phyloP scores from a whole-genome alignment of 2,797 vertebrate genomes.

The Catostomus latipinnis region DNA sequence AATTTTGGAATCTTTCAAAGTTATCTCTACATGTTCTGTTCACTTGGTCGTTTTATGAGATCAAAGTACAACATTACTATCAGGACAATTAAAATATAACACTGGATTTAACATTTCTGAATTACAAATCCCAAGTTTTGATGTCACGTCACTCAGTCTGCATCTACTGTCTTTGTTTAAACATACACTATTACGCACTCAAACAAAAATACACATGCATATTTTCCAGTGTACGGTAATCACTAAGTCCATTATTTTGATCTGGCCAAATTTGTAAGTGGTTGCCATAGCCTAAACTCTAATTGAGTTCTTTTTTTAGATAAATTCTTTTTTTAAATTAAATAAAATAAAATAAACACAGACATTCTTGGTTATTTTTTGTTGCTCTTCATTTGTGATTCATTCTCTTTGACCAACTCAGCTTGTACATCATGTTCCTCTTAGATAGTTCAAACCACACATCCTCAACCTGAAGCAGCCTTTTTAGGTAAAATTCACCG shows the following conservation, averaged over 20 bases:
- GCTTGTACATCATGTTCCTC: constrained; percentile 7
- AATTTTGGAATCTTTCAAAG: constrained; percentile 23
- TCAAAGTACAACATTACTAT: not conserved
- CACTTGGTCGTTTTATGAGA: not conserved
- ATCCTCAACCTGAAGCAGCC: not conserved
- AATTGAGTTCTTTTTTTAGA: constrained; percentile 2
- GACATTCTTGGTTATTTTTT: constrained; percentile 34
- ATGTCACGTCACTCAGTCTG: too few relatives aligned
- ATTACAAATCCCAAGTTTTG: not conserved
- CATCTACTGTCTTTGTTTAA: too few relatives aligned
- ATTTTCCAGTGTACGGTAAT: constrained; percentile 14
- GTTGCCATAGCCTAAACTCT: not conserved
- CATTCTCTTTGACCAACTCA: not conserved
- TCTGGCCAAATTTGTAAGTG: too few relatives aligned
- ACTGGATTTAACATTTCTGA: too few relatives aligned
- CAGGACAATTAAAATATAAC: too few relatives aligned
- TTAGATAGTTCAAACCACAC: not conserved
- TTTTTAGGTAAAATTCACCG: constrained; percentile 17
- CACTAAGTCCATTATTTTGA: not conserved
- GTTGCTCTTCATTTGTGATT: not conserved
- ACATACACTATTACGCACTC: too few relatives aligned
- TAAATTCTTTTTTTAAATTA: too few relatives aligned
- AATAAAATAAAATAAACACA: constrained; percentile 21
- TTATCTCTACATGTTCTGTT: not conserved
- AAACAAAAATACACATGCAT: not conserved